Base-by-base conservation (phyloP, 2,888 invertebrate species). In the Venustoraphidia nigricollis region DNA sequence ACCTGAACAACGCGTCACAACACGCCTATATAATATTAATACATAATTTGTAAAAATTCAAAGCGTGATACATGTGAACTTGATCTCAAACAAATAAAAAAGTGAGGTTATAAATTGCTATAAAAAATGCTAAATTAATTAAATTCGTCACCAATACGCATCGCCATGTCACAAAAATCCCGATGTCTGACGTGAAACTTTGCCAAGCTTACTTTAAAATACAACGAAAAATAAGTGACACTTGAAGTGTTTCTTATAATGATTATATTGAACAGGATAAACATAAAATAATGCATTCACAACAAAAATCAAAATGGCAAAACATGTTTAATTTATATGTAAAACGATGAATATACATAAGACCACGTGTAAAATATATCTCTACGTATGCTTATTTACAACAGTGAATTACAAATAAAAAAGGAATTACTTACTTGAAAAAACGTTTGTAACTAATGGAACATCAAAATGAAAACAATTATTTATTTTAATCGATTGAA, bases 311-410 rank as follows among this genome's bases (percentile, higher is more conserved):
- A 27, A 27, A 27, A 27, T 6, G 3, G 5, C 27, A 27, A 27
- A 27, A 27, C 27, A 27, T 27, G 27, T 27, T 27, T 38, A 13
- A 36, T 44, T 37, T 17, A 17, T 10, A 14, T 14, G 36, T 8
- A n/a, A 14, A 34, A 13, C 14, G 17, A n/a, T 36, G 37, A 36
- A 17, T 45, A 37, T 45, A 10, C 38, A 11, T n/a, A 34, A 37
- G 42, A 47, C 47, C 47, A 47, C 47, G 47, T 47, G 47, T 47
- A 47, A 47, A 14, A 17, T 17, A 36, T 11, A 9, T 36, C 11
- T 27, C 39, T 36, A 43, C 36, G 46, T 46, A 14, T 38, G 40
- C 36, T 40, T 13, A 14, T 34, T 37, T 43, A 34, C 36, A 27
- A 27, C 27, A 35, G 10, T 36, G 9, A 27, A 17, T 34, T 10